A percentile compares a stretch with the other conserved stretches of the same genome.
Conservation (phyloP, 2,113 vertebrate species). For the Acrocephalus arundinaceus region DNA sequence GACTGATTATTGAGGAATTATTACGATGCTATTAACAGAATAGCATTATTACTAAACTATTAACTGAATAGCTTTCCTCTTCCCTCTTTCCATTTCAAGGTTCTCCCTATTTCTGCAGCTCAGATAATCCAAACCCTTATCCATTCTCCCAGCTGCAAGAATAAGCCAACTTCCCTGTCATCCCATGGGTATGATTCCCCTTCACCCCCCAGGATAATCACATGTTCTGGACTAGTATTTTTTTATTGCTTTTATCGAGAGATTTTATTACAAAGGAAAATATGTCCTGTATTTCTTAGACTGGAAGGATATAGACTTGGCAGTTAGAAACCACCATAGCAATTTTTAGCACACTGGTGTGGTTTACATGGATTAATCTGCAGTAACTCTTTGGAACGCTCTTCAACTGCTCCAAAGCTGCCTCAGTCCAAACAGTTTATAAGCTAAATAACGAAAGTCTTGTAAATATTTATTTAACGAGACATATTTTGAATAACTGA, state of each 20-base stretch:
- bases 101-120: slow-evolving; percentile 1
- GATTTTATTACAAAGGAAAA: slow-evolving; percentile 68
- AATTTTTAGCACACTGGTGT: slow-evolving; percentile 64
- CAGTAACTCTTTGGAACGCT: slow-evolving; percentile 49
- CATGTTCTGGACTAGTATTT: slow-evolving; percentile 38
- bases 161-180: slow-evolving; percentile 16
- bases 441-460: slow-evolving; percentile 71
- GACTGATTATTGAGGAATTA: not conserved
- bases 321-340: slow-evolving; percentile 30
- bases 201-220: slow-evolving; percentile 40
- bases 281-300: slow-evolving; percentile 37
- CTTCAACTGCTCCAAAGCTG: slow-evolving; percentile 24
- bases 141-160: not conserved
- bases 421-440: slow-evolving; percentile 71
- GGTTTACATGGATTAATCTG: slow-evolving; percentile 67
- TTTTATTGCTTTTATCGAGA: slow-evolving; percentile 51
- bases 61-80: not conserved
- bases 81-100: not conserved
- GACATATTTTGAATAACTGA: slow-evolving; percentile 78
- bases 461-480: slow-evolving; percentile 82
- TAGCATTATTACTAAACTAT: not conserved
- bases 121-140: not conserved
- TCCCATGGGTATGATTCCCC: slow-evolving; percentile 43
- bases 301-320: slow-evolving; percentile 18
- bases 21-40: not conserved